phyloP scores from a whole-genome alignment of 2,888 invertebrate species.

The Fragum fragum region DNA sequence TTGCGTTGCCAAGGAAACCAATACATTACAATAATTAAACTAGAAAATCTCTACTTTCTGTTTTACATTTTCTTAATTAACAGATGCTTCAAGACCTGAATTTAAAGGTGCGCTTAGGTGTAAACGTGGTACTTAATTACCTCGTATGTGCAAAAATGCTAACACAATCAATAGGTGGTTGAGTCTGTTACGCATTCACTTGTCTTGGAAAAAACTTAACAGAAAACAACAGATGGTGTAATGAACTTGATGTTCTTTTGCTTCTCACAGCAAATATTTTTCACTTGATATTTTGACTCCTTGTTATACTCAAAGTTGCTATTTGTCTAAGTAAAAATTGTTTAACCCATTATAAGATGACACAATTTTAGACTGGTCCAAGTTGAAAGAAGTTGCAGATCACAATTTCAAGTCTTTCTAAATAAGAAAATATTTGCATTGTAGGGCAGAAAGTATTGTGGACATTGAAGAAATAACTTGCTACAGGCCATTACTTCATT shows the following conservation, averaged over 20 bases:
- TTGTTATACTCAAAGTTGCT: too few relatives aligned
- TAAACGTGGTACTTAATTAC: constrained; percentile 38
- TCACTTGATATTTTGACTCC: too few relatives aligned
- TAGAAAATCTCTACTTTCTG: constrained; percentile 37
- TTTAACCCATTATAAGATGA: too few relatives aligned
- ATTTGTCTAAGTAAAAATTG: too few relatives aligned
- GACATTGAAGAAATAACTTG: too few relatives aligned
- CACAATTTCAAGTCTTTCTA: too few relatives aligned
- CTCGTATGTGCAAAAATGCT: constrained; percentile 16
- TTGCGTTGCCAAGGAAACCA: constrained; percentile 41
- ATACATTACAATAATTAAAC: constrained; percentile 49
- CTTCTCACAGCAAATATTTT: too few relatives aligned
- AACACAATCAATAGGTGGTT: constrained; percentile 23
- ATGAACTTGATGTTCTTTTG: neutral
- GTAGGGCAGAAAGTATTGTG: too few relatives aligned
- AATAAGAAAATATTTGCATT: too few relatives aligned
- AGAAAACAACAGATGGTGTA: neutral
- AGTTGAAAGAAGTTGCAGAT: too few relatives aligned
- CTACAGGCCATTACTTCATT: too few relatives aligned
- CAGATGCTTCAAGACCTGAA: constrained; percentile 32
- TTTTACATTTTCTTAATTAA: constrained; percentile 41
- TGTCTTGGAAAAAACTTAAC: neutral
- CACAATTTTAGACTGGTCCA: too few relatives aligned
- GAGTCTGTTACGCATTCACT: neutral
- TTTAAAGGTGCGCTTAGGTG: constrained; percentile 41